Evolutionary conservation across 2,113 vertebrate species (phyloP), one percentile per base, ranked within the genome.

Genomic region (Laticauda colubrina): DNA sequence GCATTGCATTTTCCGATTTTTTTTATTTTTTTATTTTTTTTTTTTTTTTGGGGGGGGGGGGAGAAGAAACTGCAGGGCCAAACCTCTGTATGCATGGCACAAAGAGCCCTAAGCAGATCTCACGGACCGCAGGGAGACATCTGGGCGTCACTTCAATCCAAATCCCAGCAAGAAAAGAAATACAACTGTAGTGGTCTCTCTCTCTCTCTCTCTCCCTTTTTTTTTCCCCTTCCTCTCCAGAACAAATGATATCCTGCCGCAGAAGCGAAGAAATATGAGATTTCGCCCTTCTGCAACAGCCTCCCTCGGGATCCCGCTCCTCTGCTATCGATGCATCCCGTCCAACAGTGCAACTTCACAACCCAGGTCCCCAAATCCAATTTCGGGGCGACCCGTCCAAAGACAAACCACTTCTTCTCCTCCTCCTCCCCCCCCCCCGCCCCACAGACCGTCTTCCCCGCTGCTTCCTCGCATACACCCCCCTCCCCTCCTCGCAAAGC

Each of bases 101-200:
- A 93, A 93, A 93, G 92, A 61, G 75, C 86, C 86, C 75, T 90
- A 86, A 64, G 23, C 56, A 48, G 48, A 56, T 61, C 91, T 56
- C 15, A 0, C 14, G 24, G 69, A 61, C 59, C 39, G 54, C 54
- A 59, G 54, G 56, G 92, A 81, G 87, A 12, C 43, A 90, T 53
- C 75, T 14, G 39, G 88, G 51, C 12, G 11, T 29, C 45, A 12
- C 23, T 43, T 61, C 2, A 34, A 56, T 89, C 75, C 23, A 57
- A 61, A 69, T 51, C 43, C 69, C 55, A 5, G 85, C 23, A 53
- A 89, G 75, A 26, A 61, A 34, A 11, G 23, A 59, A 85, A 86
- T 61, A 14, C 43, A 61, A 56, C 56, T 61, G 45, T 39, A 9
- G 88, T 20, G 14, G n/a, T 75, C n/a, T 26, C 3, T 64, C 3